phyloP scores from a whole-genome alignment of 2,797 vertebrate genomes.

The Darevskia mixta region DNA sequence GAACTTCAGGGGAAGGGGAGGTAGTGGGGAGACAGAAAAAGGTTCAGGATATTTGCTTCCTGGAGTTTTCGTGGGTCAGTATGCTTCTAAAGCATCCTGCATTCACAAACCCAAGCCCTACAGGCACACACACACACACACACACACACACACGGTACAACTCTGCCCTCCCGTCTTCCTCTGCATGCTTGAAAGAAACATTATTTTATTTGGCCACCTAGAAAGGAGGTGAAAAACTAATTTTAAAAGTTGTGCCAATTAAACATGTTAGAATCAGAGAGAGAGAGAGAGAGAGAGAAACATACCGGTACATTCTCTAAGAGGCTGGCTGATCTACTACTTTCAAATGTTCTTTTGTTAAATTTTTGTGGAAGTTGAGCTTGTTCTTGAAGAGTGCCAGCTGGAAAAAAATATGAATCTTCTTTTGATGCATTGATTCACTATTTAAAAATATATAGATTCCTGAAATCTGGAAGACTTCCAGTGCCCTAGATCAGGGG shows the following conservation, averaged over 20 bases:
- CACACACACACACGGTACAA: slow-evolving; percentile 41
- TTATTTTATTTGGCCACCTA: slow-evolving; percentile 71
- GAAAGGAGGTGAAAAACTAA: slow-evolving; percentile 60
- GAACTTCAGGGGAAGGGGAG: slow-evolving; percentile 85
- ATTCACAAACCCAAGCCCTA: slow-evolving; percentile 60
- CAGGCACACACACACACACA: slow-evolving; percentile 19
- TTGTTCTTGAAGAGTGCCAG: slow-evolving; percentile 24
- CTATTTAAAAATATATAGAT: not conserved
- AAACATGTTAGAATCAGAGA: slow-evolving; percentile 37
- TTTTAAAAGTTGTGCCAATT: slow-evolving; percentile 59
- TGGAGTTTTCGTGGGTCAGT: slow-evolving; percentile 76
- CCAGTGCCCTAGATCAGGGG: not conserved
- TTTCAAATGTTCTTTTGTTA: slow-evolving; percentile 37
- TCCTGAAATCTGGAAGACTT: not conserved
- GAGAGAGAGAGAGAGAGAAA: not conserved
- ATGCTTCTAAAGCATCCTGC: slow-evolving; percentile 71
- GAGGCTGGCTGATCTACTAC: slow-evolving; percentile 8
- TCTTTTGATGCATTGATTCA: slow-evolving; percentile 3
- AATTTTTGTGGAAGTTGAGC: slow-evolving; percentile 56
- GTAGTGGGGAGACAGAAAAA: slow-evolving; percentile 63
- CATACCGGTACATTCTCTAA: slow-evolving; percentile 27
- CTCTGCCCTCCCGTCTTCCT: slow-evolving; percentile 63
- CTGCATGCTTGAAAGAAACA: slow-evolving; percentile 54
- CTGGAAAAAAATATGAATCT: not conserved
- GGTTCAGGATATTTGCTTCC: slow-evolving; percentile 79